These are phyloP conservation scores for Ancistrus triradiatus DNA, from an alignment of 2,113 vertebrate genomes.

Conservation along the genomic window DNA sequence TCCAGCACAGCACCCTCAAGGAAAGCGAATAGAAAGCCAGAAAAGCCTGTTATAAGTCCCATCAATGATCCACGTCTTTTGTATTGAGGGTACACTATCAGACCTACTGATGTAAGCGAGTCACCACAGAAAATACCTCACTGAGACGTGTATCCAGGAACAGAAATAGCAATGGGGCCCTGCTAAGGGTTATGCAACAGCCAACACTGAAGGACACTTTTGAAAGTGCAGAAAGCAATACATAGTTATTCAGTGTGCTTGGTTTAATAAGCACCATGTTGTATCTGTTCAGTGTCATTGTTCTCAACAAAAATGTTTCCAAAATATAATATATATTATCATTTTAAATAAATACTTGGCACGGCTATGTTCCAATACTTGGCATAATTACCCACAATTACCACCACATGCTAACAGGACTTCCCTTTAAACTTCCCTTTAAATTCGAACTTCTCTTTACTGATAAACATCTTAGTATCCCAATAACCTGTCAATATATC, in stretches of 20 bases:
- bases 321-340: no score
- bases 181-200: slow-evolving; percentile 95
- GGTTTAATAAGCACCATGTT: not conserved
- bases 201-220: slow-evolving; percentile 94
- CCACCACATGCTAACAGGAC: not conserved
- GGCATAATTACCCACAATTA: not conserved
- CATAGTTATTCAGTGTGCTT: slow-evolving; percentile 34
- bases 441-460: no score
- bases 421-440: no score
- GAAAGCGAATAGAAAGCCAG: slow-evolving; percentile 61
- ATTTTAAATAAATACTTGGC: no score
- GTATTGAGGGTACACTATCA: slow-evolving; percentile 89
- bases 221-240: slow-evolving; percentile 58
- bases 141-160: slow-evolving; percentile 98
- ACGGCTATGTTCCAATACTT: no score
- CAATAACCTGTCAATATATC: no score
- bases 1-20: slow-evolving; percentile 78
- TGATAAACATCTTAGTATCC: no score
- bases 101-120: slow-evolving; percentile 98
- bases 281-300: no score
- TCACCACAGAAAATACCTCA: slow-evolving; percentile 99
- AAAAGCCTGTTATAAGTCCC: slow-evolving; percentile 61
- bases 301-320: no score
- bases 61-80: slow-evolving; percentile 65
- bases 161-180: slow-evolving; percentile 99